These are phyloP conservation scores for Scomber japonicus DNA, from an alignment of 2,113 vertebrate genomes.

Conservation along the genomic window DNA sequence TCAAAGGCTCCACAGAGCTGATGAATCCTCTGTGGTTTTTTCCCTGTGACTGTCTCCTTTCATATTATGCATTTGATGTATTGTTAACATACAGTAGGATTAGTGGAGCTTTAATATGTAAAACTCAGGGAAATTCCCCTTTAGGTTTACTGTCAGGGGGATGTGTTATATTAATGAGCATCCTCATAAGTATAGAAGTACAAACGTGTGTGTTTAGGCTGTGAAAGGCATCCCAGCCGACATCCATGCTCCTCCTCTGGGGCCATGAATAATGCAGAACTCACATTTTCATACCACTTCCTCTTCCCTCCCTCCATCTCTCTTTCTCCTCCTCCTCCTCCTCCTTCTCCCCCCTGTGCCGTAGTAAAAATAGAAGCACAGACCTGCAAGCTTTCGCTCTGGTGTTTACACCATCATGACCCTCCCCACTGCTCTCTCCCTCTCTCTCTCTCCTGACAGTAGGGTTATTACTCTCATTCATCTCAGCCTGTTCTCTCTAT, in stretches of 20 bases:
- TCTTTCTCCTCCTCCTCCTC: constrained; percentile 41
- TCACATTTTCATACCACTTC: constrained; percentile 75
- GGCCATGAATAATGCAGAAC: constrained; percentile 75
- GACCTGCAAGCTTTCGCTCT: constrained; percentile 75
- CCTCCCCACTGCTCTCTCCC: constrained; percentile 54
- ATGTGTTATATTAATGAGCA: not conserved
- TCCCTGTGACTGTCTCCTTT: not conserved
- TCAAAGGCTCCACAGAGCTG: not conserved
- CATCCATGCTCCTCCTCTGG: constrained; percentile 51
- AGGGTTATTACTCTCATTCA: constrained; percentile 80
- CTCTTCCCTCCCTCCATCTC: constrained; percentile 50
- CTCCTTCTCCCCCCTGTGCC: constrained; percentile 33
- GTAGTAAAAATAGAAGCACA: constrained; percentile 76
- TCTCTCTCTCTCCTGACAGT: constrained; percentile 55
- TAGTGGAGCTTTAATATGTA: not conserved
- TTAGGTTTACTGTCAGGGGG: not conserved
- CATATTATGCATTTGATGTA: not conserved
- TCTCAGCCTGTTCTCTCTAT: constrained; percentile 61
- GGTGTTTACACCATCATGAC: constrained; percentile 76
- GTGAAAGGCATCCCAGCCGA: constrained; percentile 59
- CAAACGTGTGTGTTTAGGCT: constrained; percentile 27
- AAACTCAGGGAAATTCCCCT: not conserved
- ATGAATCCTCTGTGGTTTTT: not conserved
- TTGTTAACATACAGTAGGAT: not conserved
- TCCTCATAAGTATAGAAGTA: not conserved